A percentile compares a stretch with the other conserved stretches of the same genome.
These are phyloP conservation scores for Pseudorectes ferrugineus DNA, from an alignment of 2,113 vertebrate genomes.

Conservation along the genomic window DNA sequence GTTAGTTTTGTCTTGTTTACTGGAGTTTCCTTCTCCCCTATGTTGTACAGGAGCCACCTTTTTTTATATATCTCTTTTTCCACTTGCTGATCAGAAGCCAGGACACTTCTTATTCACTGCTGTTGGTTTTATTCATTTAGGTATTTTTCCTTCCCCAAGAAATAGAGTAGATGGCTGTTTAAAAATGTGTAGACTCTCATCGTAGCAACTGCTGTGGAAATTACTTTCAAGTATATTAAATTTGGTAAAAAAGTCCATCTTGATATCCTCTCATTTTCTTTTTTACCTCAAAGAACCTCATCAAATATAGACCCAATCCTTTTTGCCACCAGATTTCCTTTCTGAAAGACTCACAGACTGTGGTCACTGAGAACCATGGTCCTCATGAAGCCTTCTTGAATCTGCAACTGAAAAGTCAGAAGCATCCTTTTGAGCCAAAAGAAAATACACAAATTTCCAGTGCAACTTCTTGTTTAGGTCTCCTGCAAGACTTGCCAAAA, in stretches of 20 bases:
- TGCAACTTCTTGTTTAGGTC: background rate
- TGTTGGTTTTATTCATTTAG: background rate
- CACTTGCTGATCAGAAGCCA: background rate
- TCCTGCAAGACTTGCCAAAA: background rate
- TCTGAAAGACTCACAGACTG: background rate
- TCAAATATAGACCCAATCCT: background rate
- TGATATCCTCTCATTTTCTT: background rate
- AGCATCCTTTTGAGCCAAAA: background rate
- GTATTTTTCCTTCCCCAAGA: background rate
- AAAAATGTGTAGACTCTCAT: background rate
- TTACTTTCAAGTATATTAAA: background rate
- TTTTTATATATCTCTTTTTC: background rate
- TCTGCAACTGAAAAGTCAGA: background rate
- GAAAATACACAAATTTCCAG: background rate
- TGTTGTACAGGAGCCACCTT: background rate
- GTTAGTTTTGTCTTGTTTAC: constrained; percentile 31
- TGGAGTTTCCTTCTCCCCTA: background rate
- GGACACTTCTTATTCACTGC: background rate
- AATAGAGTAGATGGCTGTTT: background rate
- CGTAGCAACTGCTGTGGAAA: background rate
- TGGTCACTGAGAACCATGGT: background rate
- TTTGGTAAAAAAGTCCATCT: background rate
- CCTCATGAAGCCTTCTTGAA: background rate
- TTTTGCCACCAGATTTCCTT: background rate
- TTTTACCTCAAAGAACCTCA: background rate